A percentile compares a stretch with the other conserved stretches of the same genome.
Conservation (phyloP, 2,113 vertebrate genomes). For the Sialia sialis region DNA sequence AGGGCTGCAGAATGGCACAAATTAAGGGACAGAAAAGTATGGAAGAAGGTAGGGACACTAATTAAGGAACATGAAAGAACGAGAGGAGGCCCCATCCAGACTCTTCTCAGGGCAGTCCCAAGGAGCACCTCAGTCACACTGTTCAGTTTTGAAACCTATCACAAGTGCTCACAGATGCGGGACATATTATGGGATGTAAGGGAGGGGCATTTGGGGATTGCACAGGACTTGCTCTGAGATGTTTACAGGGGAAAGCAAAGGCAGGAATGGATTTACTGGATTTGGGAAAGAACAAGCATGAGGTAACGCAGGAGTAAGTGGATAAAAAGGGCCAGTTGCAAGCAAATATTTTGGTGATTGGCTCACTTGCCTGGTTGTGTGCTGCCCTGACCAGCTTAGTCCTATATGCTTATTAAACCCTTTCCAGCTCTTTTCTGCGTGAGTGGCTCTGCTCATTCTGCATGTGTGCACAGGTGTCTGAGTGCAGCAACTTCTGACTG, state of each 20-base stretch:
- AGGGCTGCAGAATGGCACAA: background rate
- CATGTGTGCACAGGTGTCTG: too few relatives aligned
- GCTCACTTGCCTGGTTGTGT: background rate
- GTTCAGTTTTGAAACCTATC: background rate
- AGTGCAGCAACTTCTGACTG: background rate
- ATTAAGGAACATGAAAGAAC: background rate
- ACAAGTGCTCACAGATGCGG: fast-evolving
- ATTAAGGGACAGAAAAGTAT: too few relatives aligned
- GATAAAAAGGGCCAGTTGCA: background rate
- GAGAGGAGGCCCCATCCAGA: background rate
- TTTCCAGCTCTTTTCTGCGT: background rate
- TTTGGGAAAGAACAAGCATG: background rate
- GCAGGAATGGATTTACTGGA: background rate
- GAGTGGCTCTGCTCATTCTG: background rate
- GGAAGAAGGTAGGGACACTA: background rate
- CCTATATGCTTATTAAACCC: background rate
- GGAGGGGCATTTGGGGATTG: background rate
- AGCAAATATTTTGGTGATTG: background rate
- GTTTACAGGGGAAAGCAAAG: background rate
- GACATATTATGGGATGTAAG: background rate
- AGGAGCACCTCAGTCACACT: background rate
- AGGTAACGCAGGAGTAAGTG: background rate
- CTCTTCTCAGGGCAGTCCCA: background rate
- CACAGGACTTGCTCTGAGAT: background rate
- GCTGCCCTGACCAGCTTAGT: background rate